Conservation (phyloP, 2,797 vertebrate species). For the Enteromius treurensis region DNA sequence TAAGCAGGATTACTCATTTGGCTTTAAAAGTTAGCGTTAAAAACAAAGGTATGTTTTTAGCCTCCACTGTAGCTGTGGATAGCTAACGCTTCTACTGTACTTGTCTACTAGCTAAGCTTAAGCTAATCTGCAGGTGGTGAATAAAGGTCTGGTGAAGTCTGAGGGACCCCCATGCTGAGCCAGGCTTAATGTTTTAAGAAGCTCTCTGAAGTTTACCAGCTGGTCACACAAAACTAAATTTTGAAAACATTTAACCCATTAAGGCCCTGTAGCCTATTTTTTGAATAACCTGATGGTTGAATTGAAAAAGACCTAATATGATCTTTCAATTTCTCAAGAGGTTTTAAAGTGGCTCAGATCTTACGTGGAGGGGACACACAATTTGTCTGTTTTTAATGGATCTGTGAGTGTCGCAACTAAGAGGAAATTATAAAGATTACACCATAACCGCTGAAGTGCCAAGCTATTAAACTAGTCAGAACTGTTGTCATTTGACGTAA, state of each 20-base stretch:
- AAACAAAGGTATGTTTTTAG: slow-evolving; percentile 10
- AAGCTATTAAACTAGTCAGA: background rate
- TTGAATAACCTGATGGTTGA: slow-evolving; percentile 59
- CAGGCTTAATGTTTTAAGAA: slow-evolving; percentile 73
- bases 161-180: slow-evolving; percentile 66
- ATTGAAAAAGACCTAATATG: slow-evolving; percentile 8
- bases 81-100: too few relatives aligned
- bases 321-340: slow-evolving; percentile 15
- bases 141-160: slow-evolving; percentile 48
- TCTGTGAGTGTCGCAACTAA: background rate
- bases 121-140: slow-evolving; percentile 23
- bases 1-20: background rate
- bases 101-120: slow-evolving; percentile 13
- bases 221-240: slow-evolving; percentile 66
- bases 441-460: background rate
- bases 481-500: background rate
- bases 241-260: slow-evolving; percentile 57
- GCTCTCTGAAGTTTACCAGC: slow-evolving; percentile 70
- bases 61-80: background rate
- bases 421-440: background rate
- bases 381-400: background rate
- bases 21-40: slow-evolving; percentile 27
- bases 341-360: slow-evolving; percentile 1
- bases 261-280: slow-evolving; percentile 1
- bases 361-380: background rate